Evolutionary conservation across 2,797 vertebrate species (phyloP).

Genomic region (Lutjanus argentimaculatus): DNA sequence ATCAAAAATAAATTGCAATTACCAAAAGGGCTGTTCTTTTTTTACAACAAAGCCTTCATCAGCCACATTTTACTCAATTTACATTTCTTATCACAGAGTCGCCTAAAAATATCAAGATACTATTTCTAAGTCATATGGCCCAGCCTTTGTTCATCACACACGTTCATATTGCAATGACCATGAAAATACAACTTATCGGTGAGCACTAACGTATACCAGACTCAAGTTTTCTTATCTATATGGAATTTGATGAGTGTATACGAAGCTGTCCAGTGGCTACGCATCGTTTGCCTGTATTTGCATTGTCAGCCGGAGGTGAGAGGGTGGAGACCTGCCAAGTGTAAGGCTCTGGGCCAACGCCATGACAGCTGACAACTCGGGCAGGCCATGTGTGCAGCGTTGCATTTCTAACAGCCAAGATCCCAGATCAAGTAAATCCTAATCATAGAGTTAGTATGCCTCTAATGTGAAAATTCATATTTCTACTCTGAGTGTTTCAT

Average conservation of each 20-base stretch:
- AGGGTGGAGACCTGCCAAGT: conserved; percentile 84
- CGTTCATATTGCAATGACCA: too few relatives aligned
- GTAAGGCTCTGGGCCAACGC: conserved; percentile 75
- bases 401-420: conserved; percentile 80
- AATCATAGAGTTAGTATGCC: conserved; percentile 77
- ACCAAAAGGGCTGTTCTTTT: too few relatives aligned
- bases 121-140: too few relatives aligned
- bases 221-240: conserved; percentile 51
- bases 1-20: too few relatives aligned
- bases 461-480: conserved; percentile 87
- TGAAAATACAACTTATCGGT: too few relatives aligned
- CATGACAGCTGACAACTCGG: conserved; percentile 82
- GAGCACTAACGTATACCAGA: conserved; percentile 12
- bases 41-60: too few relatives aligned
- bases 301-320: conserved; percentile 84
- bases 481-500: conserved; percentile 81
- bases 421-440: conserved; percentile 82
- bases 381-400: conserved; percentile 62
- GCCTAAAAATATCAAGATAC: too few relatives aligned
- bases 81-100: too few relatives aligned
- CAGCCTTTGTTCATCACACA: too few relatives aligned
- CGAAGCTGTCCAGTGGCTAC: conserved; percentile 80
- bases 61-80: too few relatives aligned
- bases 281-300: conserved; percentile 85
- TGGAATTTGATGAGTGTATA: conserved; percentile 58